Conservation (phyloP, 2,797 vertebrate species). For the Thaleichthys pacificus region DNA sequence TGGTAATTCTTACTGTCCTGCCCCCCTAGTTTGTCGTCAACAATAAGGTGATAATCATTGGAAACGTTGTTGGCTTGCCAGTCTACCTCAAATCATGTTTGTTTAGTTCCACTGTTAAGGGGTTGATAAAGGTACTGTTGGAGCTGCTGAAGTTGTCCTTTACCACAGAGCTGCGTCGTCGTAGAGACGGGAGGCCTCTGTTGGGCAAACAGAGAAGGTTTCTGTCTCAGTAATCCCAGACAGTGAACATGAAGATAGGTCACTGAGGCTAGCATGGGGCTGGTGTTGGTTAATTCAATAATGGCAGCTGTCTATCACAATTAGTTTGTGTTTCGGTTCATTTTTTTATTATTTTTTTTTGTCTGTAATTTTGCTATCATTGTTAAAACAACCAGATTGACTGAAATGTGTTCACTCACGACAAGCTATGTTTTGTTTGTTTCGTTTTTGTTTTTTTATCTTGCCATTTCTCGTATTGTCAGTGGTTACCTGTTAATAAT, state of each 20-base stretch:
- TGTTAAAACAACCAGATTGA: conserved; percentile 69
- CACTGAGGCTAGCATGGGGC: conserved; percentile 62
- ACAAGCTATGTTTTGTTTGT: conserved; percentile 51
- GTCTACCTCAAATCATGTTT: conserved; percentile 80
- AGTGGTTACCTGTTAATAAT: conserved; percentile 42
- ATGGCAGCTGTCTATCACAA: conserved; percentile 78
- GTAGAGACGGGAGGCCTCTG: conserved; percentile 31
- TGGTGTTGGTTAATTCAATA: conserved; percentile 74
- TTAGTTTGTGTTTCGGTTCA: conserved; percentile 49
- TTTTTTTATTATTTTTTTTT: conserved; percentile 18
- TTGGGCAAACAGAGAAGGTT: conserved; percentile 32
- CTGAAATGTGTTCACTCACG: conserved; percentile 69
- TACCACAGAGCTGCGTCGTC: conserved; percentile 56
- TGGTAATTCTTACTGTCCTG: background rate
- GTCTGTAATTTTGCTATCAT: conserved; percentile 54
- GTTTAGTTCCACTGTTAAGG: conserved; percentile 56
- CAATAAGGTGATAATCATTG: conserved; percentile 22
- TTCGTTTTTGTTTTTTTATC: conserved; percentile 23
- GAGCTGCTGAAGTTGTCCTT: conserved; percentile 49
- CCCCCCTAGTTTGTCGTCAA: background rate
- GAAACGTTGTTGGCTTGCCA: conserved; percentile 63
- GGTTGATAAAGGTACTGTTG: conserved; percentile 72
- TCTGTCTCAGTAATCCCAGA: conserved; percentile 38
- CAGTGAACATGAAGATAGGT: conserved; percentile 51
- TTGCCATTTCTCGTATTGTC: conserved; percentile 53